phyloP scores from a whole-genome alignment of 2,888 invertebrate species.

The Anthoptus insignis region DNA sequence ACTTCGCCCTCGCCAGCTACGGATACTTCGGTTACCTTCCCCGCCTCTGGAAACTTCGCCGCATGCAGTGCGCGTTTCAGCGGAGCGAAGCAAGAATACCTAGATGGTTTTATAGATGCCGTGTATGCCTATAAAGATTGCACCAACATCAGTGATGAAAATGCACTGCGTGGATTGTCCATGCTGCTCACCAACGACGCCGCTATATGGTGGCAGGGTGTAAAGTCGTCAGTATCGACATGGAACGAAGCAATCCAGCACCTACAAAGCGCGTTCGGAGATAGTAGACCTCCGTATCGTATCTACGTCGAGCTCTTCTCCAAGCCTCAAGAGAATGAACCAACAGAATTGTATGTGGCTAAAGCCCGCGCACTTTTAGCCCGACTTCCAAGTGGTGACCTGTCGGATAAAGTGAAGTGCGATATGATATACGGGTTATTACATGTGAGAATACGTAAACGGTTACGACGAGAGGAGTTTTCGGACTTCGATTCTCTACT shows the following conservation, averaged over 20 bases:
- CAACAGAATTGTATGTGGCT: background rate
- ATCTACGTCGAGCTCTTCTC: background rate
- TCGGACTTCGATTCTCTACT: too few relatives aligned
- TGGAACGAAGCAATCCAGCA: background rate
- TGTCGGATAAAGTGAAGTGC: background rate
- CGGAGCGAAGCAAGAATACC: background rate
- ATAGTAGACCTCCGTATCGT: background rate
- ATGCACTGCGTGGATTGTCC: background rate
- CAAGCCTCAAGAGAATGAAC: background rate
- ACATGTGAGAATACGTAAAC: too few relatives aligned
- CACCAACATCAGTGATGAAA: background rate
- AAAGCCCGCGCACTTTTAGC: background rate
- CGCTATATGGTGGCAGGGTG: background rate
- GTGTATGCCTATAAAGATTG: background rate
- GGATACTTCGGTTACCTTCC: background rate
- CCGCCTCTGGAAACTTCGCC: background rate
- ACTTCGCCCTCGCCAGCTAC: background rate
- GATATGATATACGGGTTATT: background rate
- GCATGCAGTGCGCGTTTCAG: background rate
- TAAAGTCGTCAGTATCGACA: background rate
- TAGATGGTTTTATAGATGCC: background rate
- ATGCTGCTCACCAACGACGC: background rate
- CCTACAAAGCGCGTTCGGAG: background rate
- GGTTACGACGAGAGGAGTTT: too few relatives aligned
- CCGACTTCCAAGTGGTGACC: background rate